Base-by-base conservation (phyloP, 2,888 invertebrate genomes). In the Hemicrepidius hirtus region DNA sequence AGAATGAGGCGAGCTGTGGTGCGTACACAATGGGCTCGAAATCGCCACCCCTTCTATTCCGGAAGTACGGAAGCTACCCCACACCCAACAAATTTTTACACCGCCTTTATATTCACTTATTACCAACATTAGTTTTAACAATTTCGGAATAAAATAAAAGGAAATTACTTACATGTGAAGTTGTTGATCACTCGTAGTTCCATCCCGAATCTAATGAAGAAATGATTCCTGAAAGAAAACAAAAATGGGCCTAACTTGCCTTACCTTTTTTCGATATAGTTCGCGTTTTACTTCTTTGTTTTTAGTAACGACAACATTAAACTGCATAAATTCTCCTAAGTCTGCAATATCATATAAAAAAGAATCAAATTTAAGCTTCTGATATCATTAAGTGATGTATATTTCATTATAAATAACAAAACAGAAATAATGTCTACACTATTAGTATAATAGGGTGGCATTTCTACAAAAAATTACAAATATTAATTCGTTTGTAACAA, bases 351-450 rank as follows among this genome's bases (percentile, higher is more conserved):
- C 4, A 5, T 6, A 32, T 5, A 32, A 32, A 44, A 18, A 44
- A 16, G 0, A 44, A 5, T 5, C 16, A 44, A 18, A 44, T 44
- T 18, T 18, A 44, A 44, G 13, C 6, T 16, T 41, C 24, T 24
- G 12, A 35, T 13, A 41, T 50, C 53, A 68, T 62, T 62, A 50
- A 63, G 69, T 69, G 21, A 71, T 60, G 67, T 65, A 66, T 71
- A 66, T 71, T 71, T 71, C 18, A 67, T 66, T 71, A 66, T 71
- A 72, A 72, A 68, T 68, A 72, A 72, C 68, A 72, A 68, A 72
- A 72, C 72, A 72, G 50, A 72, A 68, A 68, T 72, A 68, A 63
- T 67, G 57, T 65, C 64, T 70, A 70, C 70, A 59, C 49, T 64
- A 62, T 67, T 44, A 50, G 60, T 68, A 62, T 35, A 41, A 59